These are phyloP conservation scores for Knipowitschia caucasica DNA, from an alignment of 2,797 vertebrate species.

Conservation along the genomic window DNA sequence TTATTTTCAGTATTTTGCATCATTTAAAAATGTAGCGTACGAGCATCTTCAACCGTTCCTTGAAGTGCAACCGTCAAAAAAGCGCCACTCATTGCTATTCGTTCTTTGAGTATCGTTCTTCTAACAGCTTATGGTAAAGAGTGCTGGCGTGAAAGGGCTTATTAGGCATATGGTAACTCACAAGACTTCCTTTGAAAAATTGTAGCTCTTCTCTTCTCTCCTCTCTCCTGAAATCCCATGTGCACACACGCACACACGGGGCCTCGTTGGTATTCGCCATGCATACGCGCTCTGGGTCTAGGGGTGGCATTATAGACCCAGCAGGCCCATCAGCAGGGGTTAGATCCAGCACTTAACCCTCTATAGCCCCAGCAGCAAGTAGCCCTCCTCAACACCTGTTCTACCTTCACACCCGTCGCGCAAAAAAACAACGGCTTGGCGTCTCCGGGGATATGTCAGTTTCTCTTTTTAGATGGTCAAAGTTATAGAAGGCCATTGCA, in stretches of 20 bases:
- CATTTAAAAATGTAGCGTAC: neutral
- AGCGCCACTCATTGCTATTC: slow-evolving; percentile 18
- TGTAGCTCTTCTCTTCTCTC: slow-evolving; percentile 16
- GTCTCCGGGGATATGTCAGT: neutral
- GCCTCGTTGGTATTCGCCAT: slow-evolving; percentile 61
- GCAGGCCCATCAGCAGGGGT: slow-evolving; percentile 63
- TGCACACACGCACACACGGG: slow-evolving; percentile 25
- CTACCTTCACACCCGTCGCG: slow-evolving; percentile 26
- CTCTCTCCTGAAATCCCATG: slow-evolving; percentile 19
- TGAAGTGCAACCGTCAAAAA: slow-evolving; percentile 22
- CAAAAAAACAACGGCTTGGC: neutral
- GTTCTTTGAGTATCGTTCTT: slow-evolving; percentile 35
- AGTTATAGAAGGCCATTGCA: slow-evolving; percentile 11
- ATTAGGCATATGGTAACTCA: slow-evolving; percentile 55
- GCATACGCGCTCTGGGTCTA: slow-evolving; percentile 50
- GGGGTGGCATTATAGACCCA: slow-evolving; percentile 64
- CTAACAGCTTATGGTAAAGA: slow-evolving; percentile 45
- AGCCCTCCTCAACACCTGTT: slow-evolving; percentile 58
- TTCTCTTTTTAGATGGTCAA: neutral
- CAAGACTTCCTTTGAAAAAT: slow-evolving; percentile 59
- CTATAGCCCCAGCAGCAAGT: slow-evolving; percentile 42
- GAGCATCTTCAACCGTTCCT: slow-evolving; percentile 6
- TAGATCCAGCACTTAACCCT: slow-evolving; percentile 62
- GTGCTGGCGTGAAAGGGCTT: slow-evolving; percentile 51
- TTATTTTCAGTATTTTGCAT: neutral